Evolutionary conservation across 1,140 invertebrate species (phyloP).

Genomic region (Listronotus oregonensis): DNA sequence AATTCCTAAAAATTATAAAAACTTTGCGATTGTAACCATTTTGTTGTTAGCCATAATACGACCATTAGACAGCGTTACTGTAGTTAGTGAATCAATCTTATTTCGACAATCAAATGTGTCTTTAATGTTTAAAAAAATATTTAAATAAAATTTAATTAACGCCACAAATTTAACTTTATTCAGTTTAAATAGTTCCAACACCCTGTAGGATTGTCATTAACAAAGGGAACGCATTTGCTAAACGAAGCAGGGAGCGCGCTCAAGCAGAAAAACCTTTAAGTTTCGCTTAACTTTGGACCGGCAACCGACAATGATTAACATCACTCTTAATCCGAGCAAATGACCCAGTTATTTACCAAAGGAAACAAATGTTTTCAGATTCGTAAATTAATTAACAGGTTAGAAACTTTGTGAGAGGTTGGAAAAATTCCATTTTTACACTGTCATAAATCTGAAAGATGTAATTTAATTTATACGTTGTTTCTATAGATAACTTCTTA

Average conservation of each 20-base stretch:
- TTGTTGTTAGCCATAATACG: too few relatives aligned
- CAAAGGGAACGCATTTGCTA: slow-evolving; percentile 23
- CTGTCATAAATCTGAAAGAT: not conserved
- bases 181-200: not conserved
- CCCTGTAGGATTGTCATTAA: slow-evolving; percentile 18
- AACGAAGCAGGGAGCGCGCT: slow-evolving; percentile 17
- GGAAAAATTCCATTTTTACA: not conserved
- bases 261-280: slow-evolving; percentile 29
- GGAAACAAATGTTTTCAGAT: slow-evolving; percentile 28
- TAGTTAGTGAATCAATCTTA: too few relatives aligned
- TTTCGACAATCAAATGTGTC: too few relatives aligned
- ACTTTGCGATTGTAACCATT: too few relatives aligned
- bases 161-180: too few relatives aligned
- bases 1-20: too few relatives aligned
- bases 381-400: slow-evolving; percentile 28
- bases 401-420: slow-evolving; percentile 7
- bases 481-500: too few relatives aligned
- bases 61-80: too few relatives aligned
- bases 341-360: slow-evolving; percentile 31
- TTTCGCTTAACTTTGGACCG: slow-evolving; percentile 28
- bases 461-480: too few relatives aligned
- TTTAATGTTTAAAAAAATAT: too few relatives aligned
- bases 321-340: slow-evolving; percentile 33
- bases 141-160: too few relatives aligned
- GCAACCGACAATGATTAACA: slow-evolving; percentile 37